Base-by-base conservation (phyloP, 2,888 invertebrate genomes). In the Drosophila anomalipes region DNA sequence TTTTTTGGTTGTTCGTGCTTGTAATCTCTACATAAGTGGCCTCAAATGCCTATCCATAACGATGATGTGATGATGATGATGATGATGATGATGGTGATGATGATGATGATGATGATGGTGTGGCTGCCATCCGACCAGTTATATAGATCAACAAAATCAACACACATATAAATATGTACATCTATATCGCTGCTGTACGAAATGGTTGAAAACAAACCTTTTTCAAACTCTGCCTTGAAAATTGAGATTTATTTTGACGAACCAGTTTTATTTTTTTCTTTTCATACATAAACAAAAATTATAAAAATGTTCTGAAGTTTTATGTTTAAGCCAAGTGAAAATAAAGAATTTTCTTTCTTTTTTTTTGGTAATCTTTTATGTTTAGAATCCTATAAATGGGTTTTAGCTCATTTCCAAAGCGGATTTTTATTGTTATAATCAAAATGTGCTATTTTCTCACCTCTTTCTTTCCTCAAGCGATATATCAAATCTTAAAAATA, bases 1-100 rank as follows among this genome's bases (percentile, higher is more conserved):
- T 41, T 19, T 49, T 41, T 19, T 51, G 37, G 22, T 39, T 54
- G 57, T 68, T n/a, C 49, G 44, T 57, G 63, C 64, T 70, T 82
- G 81, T 90, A 84, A 87, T 90, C 79, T 85, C 71, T 54, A 62
- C 84, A 69, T 88, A 84, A 84, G 90, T 84, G 90, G 90, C 84
- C 85, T 70, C 74, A 86, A 64, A 72, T 76, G 83, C 80, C 79
- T 76, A 74, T 79, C 57, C 70, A 68, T 53, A 80, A 77, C 74
- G 61, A 79, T 79, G 32, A 78, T 67, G 10, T 72, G 54, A 56
- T 57, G 44, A 70, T 60, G 35, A 60, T 60, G 59, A 71, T 71
- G 72, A 22, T 14, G 22, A 22, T 44, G 14, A 22, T 22, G 3
- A 4, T 39, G 16, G 16, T 16, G 3, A 19, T 37, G 19, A 68